A percentile compares a stretch with the other conserved stretches of the same genome.
Evolutionary conservation across 1,140 invertebrate genomes (phyloP).

Genomic region (Drosophila eugracilis): DNA sequence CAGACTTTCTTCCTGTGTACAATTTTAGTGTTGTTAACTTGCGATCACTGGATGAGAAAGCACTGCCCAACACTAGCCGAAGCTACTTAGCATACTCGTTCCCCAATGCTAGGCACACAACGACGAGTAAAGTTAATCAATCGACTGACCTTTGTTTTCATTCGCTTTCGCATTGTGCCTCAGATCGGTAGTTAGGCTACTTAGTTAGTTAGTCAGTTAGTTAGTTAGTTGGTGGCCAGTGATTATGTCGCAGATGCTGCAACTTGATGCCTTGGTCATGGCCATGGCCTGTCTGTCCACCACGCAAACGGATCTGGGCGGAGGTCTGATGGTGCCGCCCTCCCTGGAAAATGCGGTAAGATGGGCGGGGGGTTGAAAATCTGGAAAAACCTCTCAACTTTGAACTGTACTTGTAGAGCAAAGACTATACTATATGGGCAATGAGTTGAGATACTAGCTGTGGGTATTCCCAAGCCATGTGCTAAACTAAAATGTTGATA

Average conservation of each 20-base stretch:
- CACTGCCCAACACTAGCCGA: constrained; percentile 10
- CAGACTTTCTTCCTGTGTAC: not conserved
- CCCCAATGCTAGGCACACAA: constrained; percentile 8
- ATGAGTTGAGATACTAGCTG: no score
- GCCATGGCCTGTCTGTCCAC: constrained; percentile 72
- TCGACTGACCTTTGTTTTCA: constrained; percentile 35
- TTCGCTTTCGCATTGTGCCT: constrained; percentile 17
- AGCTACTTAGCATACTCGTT: constrained; percentile 43
- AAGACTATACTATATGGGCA: no score
- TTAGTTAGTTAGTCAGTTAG: constrained; percentile 1
- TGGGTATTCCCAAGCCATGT: no score
- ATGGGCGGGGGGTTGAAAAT: not conserved
- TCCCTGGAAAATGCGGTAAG: constrained; percentile 45
- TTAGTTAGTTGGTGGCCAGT: constrained; percentile 2
- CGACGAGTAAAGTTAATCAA: constrained; percentile 8
- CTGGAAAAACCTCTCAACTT: not conserved
- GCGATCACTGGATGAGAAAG: constrained; percentile 17
- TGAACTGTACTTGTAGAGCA: not conserved
- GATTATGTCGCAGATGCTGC: constrained; percentile 61
- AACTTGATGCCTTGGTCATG: constrained; percentile 69
- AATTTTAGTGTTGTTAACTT: not conserved
- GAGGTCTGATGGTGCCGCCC: constrained; percentile 27
- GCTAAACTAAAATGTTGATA: no score
- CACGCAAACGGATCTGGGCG: constrained; percentile 52
- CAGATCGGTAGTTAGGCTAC: constrained; percentile 26